Base-by-base conservation (phyloP, 2,888 invertebrate species). In the Piscicola geometra region DNA sequence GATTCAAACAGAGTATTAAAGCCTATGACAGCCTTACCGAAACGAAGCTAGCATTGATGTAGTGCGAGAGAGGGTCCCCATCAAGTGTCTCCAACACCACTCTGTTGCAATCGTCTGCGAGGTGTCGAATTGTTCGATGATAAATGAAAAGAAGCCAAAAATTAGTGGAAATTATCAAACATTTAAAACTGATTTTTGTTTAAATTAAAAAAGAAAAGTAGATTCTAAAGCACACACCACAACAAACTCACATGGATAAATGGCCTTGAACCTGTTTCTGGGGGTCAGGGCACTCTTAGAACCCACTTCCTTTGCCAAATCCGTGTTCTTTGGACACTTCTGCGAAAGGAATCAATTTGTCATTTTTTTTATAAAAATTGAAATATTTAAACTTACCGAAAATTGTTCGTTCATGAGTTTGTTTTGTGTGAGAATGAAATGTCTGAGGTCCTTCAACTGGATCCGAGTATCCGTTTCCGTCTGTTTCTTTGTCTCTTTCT, bases 11-110 rank as follows among this genome's bases (percentile, higher is more conserved):
- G n/a, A n/a, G n/a, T n/a, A n/a, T n/a, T n/a, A n/a, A n/a, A n/a
- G n/a, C n/a, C 5, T 9, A 41, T 41, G 30, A 30, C 1, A 21
- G 25, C n/a, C 64, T 15, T 81, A 85, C 85, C 78, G 84, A 82
- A 15, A 85, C 83, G 78, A 83, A 84, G 78, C 83, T 84, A 36
- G 84, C 85, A 78, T 85, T 85, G 75, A 85, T 84, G 77, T 84
- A 85, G 75, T 85, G 84, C 68, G 83, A 82, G 71, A 81, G 78
- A 15, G 80, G 79, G 33, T 84, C 83, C 25, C 79, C 81, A 25
- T 78, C 79, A 70, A n/a, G 79, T 33, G 81, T 79, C 25, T 81
- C 80, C 64, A 85, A 79, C 5, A 84, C 77, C 25, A 85, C 84
- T 71, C 85, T 78, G 0, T 83, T 82, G 75, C 84, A 83, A 76